phyloP scores from a whole-genome alignment of 2,888 invertebrate genomes.

The Hecatera dysodea region DNA sequence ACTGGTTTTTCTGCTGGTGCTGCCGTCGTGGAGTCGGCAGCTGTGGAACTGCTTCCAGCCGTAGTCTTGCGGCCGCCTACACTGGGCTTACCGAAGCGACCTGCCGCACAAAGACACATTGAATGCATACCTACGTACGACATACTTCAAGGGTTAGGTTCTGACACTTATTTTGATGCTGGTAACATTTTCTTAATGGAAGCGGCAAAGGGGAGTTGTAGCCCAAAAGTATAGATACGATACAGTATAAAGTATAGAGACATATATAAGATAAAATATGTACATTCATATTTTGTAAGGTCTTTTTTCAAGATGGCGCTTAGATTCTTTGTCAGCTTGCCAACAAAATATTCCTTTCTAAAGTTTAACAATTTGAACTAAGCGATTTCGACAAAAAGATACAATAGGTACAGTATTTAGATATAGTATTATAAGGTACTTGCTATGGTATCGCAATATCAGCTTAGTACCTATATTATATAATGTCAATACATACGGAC shows the following conservation, averaged over 20 bases:
- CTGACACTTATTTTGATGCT: constrained; percentile 3
- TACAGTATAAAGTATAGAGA: no score
- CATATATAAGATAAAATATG: no score
- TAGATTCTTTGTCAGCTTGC: background rate
- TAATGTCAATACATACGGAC: constrained; percentile 40
- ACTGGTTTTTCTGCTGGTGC: constrained; percentile 79
- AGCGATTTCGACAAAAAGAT: constrained; percentile 3
- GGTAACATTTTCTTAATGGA: background rate
- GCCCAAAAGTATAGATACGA: background rate
- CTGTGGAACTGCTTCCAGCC: constrained; percentile 65
- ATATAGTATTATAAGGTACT: constrained; percentile 4
- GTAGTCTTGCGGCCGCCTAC: constrained; percentile 79
- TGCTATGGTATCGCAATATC: constrained; percentile 45
- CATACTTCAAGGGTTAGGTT: background rate
- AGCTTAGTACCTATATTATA: constrained; percentile 28
- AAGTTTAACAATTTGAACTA: background rate
- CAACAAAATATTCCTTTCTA: background rate
- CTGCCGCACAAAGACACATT: constrained; percentile 72
- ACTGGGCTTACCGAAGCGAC: constrained; percentile 86
- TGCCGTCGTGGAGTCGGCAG: constrained; percentile 63
- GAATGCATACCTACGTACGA: constrained; percentile 71
- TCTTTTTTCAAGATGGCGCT: background rate
- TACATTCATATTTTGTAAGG: background rate
- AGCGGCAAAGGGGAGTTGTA: constrained; percentile 27
- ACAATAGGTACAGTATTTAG: no score